Percentiles rank a stretch among this genome's conserved stretches.
phyloP scores from a whole-genome alignment of 2,797 vertebrate genomes.

The Coracias cyanogaster region DNA sequence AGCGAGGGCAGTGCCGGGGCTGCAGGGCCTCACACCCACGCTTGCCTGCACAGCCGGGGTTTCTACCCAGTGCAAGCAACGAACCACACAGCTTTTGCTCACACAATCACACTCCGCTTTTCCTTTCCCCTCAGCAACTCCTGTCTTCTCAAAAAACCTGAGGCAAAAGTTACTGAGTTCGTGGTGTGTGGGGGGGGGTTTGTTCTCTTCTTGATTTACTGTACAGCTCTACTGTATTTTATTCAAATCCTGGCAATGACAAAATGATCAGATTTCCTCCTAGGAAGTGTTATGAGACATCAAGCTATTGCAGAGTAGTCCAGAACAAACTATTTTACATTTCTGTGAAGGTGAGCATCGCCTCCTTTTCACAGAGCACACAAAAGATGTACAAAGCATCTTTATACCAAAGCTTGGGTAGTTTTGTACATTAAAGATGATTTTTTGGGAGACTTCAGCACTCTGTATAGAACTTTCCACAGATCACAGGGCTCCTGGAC shows the following conservation, averaged over 20 bases:
- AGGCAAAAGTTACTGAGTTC: neutral
- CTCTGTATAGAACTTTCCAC: neutral
- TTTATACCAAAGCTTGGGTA: neutral
- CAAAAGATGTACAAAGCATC: neutral
- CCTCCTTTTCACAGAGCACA: neutral
- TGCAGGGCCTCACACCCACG: neutral
- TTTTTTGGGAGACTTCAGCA: neutral
- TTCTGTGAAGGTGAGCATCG: neutral
- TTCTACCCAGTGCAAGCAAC: neutral
- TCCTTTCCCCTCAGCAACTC: neutral
- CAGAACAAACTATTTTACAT: neutral
- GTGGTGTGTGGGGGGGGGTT: neutral
- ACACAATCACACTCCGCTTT: fast-evolving
- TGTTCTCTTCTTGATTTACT: neutral
- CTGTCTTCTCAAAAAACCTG: neutral
- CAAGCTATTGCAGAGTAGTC: neutral
- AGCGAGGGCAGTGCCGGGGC: neutral
- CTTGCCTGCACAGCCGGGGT: neutral
- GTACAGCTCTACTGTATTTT: neutral
- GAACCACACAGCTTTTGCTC: neutral
- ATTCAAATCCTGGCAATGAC: neutral
- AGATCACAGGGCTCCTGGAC: neutral
- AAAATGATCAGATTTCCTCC: neutral
- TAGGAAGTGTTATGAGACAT: neutral
- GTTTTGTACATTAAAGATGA: neutral